Percentiles rank a stretch among this genome's conserved stretches.
Evolutionary conservation across 2,888 invertebrate genomes (phyloP).

Genomic region (Tribolium freemani): DNA sequence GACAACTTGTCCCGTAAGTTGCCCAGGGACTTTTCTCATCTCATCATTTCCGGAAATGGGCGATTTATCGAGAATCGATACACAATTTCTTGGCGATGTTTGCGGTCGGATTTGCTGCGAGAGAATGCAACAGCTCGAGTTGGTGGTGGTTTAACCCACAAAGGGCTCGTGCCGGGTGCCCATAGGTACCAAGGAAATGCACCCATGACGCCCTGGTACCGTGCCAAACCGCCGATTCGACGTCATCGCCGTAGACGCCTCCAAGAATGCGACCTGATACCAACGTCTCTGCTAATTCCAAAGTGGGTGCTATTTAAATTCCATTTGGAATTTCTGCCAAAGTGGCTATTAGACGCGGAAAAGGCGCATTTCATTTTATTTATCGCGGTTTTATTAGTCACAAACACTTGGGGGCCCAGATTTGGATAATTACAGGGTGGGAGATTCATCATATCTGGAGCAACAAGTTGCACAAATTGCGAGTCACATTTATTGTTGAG

Average conservation of each 20-base stretch:
- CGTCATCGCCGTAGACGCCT: slow-evolving; percentile 38
- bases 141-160: slow-evolving; percentile 56
- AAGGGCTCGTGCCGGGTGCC: slow-evolving; percentile 60
- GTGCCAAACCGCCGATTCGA: slow-evolving; percentile 24
- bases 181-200: slow-evolving; percentile 60
- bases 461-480: not conserved
- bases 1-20: slow-evolving; percentile 49
- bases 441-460: not conserved
- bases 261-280: slow-evolving; percentile 35
- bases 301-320: slow-evolving; percentile 32
- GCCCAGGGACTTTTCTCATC: slow-evolving; percentile 51
- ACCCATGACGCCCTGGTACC: slow-evolving; percentile 42
- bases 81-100: not conserved
- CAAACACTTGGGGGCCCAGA: not conserved
- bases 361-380: not conserved
- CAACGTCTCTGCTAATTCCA: slow-evolving; percentile 33
- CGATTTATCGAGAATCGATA: not conserved
- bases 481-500: too few relatives aligned
- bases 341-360: slow-evolving; percentile 22
- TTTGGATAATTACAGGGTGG: not conserved
- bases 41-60: slow-evolving; percentile 13
- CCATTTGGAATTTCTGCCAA: slow-evolving; percentile 25
- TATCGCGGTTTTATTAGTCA: not conserved
- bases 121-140: slow-evolving; percentile 51
- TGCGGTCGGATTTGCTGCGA: slow-evolving; percentile 14